Conservation (phyloP, 2,888 invertebrate species). For the Panopea generosa region DNA sequence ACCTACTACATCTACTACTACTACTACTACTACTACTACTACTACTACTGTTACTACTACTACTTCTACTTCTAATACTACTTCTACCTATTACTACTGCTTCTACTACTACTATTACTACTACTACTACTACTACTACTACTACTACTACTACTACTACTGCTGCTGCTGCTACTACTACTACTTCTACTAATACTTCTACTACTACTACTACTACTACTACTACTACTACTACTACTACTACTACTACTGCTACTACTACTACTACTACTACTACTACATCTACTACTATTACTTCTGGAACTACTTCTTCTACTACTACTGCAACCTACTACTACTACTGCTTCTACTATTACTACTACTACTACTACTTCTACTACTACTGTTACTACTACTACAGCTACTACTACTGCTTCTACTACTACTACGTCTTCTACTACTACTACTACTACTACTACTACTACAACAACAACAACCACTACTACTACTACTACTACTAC, state of each 20-base stretch:
- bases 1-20: conserved; percentile 5
- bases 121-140: conserved; percentile 7
- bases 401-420: background rate
- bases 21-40: conserved; percentile 1
- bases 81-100: background rate
- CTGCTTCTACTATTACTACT: conserved; percentile 3
- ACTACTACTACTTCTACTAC: conserved; percentile 3
- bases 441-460: conserved; percentile 1
- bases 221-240: conserved; percentile 8
- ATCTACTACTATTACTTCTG: background rate
- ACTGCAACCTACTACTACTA: conserved; percentile 1
- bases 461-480: background rate
- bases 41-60: background rate
- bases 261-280: conserved; percentile 7
- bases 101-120: background rate
- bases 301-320: background rate
- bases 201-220: conserved; percentile 9
- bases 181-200: conserved; percentile 4
- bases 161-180: background rate
- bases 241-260: conserved; percentile 9
- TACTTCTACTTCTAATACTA: no score
- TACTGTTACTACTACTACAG: background rate
- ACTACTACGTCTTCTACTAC: background rate
- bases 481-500: conserved; percentile 2
- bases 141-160: conserved; percentile 5